A percentile compares a stretch with the other conserved stretches of the same genome.
Evolutionary conservation across 2,797 vertebrate species (phyloP).

Genomic region (Leptoclinus maculatus): DNA sequence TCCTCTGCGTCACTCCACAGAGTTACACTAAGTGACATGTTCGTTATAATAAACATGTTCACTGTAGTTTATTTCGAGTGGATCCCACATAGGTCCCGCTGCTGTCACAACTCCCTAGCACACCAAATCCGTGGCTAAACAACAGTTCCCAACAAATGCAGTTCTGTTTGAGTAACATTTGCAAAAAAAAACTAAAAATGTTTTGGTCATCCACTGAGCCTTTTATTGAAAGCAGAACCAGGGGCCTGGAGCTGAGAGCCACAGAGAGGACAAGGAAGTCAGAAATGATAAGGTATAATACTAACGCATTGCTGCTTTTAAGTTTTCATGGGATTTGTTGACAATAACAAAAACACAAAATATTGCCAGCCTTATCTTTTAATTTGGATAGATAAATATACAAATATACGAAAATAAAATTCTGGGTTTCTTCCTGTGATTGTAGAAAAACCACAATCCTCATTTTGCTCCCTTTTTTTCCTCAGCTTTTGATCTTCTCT

Average conservation of each 20-base stretch:
- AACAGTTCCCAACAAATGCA: not conserved
- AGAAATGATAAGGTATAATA: not conserved
- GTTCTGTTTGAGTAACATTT: constrained; percentile 11
- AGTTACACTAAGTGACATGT: not conserved
- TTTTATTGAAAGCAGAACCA: not conserved
- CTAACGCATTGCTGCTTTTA: not conserved
- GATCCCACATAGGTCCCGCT: no score
- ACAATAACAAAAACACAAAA: constrained; percentile 9
- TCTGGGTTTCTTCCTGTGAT: not conserved
- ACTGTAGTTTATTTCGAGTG: not conserved
- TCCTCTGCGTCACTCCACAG: not conserved
- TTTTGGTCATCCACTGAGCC: not conserved
- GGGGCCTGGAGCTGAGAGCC: not conserved
- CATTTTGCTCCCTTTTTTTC: constrained; percentile 38
- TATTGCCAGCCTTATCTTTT: not conserved
- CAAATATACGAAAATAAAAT: not conserved
- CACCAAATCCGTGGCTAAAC: not conserved
- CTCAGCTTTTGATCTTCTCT: constrained; percentile 47
- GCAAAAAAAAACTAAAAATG: not conserved
- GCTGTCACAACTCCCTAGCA: not conserved
- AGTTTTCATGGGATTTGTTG: constrained; percentile 8
- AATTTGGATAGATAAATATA: not conserved
- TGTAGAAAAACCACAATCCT: constrained; percentile 36
- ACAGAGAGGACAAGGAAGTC: not conserved
- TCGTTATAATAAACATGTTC: not conserved